phyloP scores from a whole-genome alignment of 2,797 vertebrate genomes.

The Poeciliopsis infans region DNA sequence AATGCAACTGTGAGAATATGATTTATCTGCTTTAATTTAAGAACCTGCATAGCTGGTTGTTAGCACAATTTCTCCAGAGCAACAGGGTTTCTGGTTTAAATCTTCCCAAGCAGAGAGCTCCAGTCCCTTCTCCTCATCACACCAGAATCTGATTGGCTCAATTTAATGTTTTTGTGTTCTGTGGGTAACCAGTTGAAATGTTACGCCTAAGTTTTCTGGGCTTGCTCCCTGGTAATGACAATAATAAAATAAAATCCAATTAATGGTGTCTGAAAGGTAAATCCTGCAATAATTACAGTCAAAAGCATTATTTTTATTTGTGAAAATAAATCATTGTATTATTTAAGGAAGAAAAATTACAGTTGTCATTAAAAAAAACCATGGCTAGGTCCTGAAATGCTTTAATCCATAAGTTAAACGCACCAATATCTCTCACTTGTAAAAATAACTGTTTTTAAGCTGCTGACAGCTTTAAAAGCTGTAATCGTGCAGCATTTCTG shows the following conservation, averaged over 20 bases:
- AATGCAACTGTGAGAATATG: neutral
- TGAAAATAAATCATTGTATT: neutral
- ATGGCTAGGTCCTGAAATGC: neutral
- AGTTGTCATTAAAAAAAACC: neutral
- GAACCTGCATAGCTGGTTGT: neutral
- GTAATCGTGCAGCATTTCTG: neutral
- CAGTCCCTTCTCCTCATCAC: neutral
- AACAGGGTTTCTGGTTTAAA: neutral
- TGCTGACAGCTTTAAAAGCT: slow-evolving; percentile 8
- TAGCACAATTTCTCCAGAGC: neutral
- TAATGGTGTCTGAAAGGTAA: neutral
- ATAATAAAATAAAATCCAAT: neutral
- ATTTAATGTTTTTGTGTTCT: neutral
- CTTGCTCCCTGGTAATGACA: neutral
- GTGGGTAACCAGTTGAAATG: neutral
- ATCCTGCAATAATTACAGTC: neutral
- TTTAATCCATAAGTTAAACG: neutral
- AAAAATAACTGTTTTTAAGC: slow-evolving; percentile 7
- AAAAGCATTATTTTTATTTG: neutral
- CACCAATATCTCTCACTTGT: neutral
- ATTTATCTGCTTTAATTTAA: neutral
- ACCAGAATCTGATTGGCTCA: neutral
- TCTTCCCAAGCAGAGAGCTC: neutral
- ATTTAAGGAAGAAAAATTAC: neutral
- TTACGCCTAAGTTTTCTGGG: neutral